A percentile compares a stretch with the other conserved stretches of the same genome.
These are phyloP conservation scores for Nycticorax nycticorax DNA, from an alignment of 2,113 vertebrate genomes.

Conservation along the genomic window DNA sequence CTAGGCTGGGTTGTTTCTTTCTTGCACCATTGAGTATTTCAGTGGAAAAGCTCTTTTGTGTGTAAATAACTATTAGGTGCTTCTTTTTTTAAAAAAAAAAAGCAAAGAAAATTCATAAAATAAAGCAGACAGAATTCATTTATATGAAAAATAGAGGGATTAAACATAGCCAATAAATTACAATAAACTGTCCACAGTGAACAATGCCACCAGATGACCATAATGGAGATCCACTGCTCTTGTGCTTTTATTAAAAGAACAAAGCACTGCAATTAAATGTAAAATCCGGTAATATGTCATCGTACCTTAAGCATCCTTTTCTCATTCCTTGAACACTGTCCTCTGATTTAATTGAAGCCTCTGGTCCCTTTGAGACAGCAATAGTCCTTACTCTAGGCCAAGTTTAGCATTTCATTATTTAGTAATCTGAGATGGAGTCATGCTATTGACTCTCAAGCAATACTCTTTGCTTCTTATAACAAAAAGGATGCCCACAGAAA, in stretches of 20 bases:
- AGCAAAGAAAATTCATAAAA: conserved; percentile 32
- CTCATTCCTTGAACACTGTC: conserved; percentile 46
- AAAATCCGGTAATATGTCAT: conserved; percentile 67
- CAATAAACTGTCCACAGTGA: conserved; percentile 53
- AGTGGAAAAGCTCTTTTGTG: not conserved
- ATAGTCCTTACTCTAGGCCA: conserved; percentile 59
- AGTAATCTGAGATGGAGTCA: conserved; percentile 64
- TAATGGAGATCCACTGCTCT: conserved; percentile 58
- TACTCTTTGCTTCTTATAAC: conserved; percentile 70
- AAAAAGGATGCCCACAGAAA: conserved; percentile 76
- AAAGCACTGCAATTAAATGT: conserved; percentile 69
- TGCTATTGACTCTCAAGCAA: conserved; percentile 60
- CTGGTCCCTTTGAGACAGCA: conserved; percentile 56
- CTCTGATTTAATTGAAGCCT: conserved; percentile 60
- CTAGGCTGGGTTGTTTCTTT: not conserved
- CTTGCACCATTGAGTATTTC: not conserved
- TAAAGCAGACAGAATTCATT: conserved; percentile 45
- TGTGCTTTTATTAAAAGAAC: conserved; percentile 70
- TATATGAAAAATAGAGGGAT: conserved; percentile 45
- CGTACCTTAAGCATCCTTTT: conserved; percentile 61
- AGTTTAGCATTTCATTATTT: conserved; percentile 64
- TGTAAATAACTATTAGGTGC: conserved; percentile 44
- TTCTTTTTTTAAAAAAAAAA: not conserved
- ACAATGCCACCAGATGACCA: conserved; percentile 64
- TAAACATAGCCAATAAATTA: conserved; percentile 52